These are phyloP conservation scores for Emydura subglobosa DNA, from an alignment of 2,113 vertebrate species.

Conservation along the genomic window DNA sequence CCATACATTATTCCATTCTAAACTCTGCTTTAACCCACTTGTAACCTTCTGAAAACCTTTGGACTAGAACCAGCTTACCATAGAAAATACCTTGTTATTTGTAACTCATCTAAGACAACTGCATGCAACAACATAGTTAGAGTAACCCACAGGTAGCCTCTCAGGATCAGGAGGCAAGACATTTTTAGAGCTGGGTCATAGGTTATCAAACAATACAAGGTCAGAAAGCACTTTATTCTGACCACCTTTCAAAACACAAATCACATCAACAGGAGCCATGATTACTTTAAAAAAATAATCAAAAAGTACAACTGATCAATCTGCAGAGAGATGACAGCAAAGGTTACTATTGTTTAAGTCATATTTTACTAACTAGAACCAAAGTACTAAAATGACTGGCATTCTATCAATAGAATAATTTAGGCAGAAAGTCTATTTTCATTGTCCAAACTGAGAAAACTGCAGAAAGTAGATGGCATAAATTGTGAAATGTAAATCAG, in stretches of 20 bases:
- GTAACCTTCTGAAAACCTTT: constrained; percentile 51
- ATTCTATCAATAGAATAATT: background rate
- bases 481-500: background rate
- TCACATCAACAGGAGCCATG: background rate
- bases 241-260: background rate
- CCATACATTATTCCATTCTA: constrained; percentile 64
- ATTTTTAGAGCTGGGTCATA: background rate
- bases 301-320: background rate
- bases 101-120: constrained; percentile 56
- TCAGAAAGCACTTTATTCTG: background rate
- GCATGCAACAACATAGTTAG: constrained; percentile 29
- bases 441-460: background rate
- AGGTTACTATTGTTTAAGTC: background rate
- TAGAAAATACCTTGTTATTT: constrained; percentile 57
- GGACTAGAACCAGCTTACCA: constrained; percentile 63
- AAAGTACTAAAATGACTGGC: background rate
- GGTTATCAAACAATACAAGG: background rate
- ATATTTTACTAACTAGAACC: background rate
- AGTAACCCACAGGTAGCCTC: constrained; percentile 44
- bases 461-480: background rate
- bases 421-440: background rate
- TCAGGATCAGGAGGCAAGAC: constrained; percentile 9
- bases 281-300: background rate
- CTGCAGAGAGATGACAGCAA: background rate
- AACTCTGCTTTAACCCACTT: constrained; percentile 71